Conservation (phyloP, 37 sponge, comb jelly and placozoan species). For the Halisarca cf. caerulea region DNA sequence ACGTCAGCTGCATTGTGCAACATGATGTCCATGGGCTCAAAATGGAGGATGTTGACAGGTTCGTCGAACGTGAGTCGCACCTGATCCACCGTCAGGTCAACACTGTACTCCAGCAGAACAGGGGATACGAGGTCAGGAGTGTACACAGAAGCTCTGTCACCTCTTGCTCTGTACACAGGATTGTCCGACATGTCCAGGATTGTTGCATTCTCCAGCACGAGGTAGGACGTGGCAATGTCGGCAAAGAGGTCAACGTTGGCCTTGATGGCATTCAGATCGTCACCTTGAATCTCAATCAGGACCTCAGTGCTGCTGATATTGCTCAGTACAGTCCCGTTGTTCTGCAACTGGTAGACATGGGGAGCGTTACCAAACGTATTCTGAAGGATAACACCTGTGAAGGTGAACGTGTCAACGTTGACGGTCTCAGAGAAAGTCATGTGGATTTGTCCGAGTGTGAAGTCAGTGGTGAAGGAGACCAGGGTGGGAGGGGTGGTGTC, state of each 20-base stretch:
- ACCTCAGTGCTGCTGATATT: constrained; percentile 55
- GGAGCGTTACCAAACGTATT: constrained; percentile 29
- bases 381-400: constrained; percentile 61
- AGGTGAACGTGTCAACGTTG: constrained; percentile 62
- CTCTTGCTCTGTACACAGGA: constrained; percentile 16
- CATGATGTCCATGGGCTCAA: constrained; percentile 65
- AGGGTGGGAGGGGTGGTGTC: constrained; percentile 73
- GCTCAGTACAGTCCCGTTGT: constrained; percentile 52
- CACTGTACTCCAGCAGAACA: constrained; percentile 35
- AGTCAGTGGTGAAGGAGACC: constrained; percentile 62
- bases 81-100: constrained; percentile 60
- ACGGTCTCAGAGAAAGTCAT: constrained; percentile 82
- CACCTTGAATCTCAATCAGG: constrained; percentile 32
- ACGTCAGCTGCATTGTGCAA: constrained; percentile 45
- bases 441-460: constrained; percentile 50
- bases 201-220: constrained; percentile 37
- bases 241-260: constrained; percentile 49
- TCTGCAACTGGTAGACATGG: constrained; percentile 40
- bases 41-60: constrained; percentile 41
- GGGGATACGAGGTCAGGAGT: constrained; percentile 52
- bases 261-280: constrained; percentile 79
- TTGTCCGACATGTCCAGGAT: constrained; percentile 88
- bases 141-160: constrained; percentile 37
- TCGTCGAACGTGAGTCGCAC: constrained; percentile 83
- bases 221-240: constrained; percentile 49